Evolutionary conservation across 2,113 vertebrate genomes (phyloP).

Genomic region (Clarias macrocephalus): DNA sequence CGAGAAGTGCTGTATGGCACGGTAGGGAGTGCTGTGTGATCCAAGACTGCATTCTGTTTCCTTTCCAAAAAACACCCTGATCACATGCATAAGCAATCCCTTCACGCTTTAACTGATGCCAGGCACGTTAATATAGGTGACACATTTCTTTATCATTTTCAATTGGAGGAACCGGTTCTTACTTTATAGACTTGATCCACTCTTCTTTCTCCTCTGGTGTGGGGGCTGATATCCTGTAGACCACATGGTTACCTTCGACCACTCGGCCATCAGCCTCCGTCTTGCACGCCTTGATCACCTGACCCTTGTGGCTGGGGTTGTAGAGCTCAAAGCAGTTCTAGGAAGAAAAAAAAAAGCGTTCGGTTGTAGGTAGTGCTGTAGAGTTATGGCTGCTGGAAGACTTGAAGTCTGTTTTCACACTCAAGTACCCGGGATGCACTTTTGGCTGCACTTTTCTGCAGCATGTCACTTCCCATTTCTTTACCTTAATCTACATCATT

Average conservation of each 20-base stretch:
- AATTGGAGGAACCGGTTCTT: slow-evolving; percentile 61
- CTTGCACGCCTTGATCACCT: slow-evolving; percentile 98
- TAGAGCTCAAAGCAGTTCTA: slow-evolving; percentile 99
- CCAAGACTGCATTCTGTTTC: slow-evolving; percentile 7
- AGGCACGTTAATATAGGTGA: background rate
- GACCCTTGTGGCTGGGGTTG: slow-evolving; percentile 95
- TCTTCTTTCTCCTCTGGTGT: slow-evolving; percentile 97
- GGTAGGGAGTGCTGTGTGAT: slow-evolving; percentile 28
- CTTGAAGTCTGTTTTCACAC: background rate
- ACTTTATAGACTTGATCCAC: slow-evolving; percentile 99
- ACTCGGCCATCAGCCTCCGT: slow-evolving; percentile 95
- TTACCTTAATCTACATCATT: too few species aligned
- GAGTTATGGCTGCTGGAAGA: background rate
- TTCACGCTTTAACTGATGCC: background rate
- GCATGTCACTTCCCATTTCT: too few species aligned
- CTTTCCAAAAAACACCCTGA: background rate
- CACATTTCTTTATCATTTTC: background rate
- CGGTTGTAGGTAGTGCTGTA: background rate
- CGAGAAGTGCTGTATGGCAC: background rate
- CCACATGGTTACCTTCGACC: slow-evolving; percentile 97
- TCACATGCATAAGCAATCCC: background rate
- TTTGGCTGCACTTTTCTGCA: background rate
- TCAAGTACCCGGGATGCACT: background rate
- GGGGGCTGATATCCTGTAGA: slow-evolving; percentile 96
- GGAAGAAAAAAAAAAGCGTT: slow-evolving; percentile 10